Percentiles rank a stretch among this genome's conserved stretches.
phyloP scores from a whole-genome alignment of 1,140 invertebrate species.

The Helicoverpa zea region DNA sequence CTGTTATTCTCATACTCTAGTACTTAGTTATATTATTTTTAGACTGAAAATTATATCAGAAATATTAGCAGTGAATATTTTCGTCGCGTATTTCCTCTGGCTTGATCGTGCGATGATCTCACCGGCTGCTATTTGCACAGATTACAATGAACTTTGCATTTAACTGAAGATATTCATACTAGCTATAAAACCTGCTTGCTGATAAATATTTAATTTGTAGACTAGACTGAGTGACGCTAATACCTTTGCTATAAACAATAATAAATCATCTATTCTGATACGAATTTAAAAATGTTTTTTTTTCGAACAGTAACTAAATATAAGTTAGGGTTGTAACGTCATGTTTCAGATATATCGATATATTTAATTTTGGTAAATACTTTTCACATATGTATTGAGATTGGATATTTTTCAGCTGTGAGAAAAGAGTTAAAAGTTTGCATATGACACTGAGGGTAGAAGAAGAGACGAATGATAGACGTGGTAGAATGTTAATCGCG shows the following conservation, averaged over 20 bases:
- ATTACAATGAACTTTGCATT: conserved; percentile 48
- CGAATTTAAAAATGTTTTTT: too few relatives aligned
- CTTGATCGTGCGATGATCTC: conserved; percentile 33
- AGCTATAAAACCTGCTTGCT: background rate
- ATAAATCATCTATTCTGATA: background rate
- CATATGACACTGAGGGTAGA: too few relatives aligned
- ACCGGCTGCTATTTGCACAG: conserved; percentile 31
- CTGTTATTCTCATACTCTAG: background rate
- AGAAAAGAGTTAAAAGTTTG: too few relatives aligned
- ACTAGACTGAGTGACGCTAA: conserved; percentile 5
- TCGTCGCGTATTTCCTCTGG: conserved; percentile 15
- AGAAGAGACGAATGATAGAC: too few relatives aligned
- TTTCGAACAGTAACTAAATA: too few relatives aligned
- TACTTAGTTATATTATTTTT: background rate
- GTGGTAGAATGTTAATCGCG: too few relatives aligned
- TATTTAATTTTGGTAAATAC: too few relatives aligned
- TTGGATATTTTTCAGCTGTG: too few relatives aligned
- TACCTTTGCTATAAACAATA: background rate
- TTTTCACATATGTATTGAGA: too few relatives aligned
- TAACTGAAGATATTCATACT: background rate
- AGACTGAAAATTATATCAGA: background rate
- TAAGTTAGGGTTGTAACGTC: too few relatives aligned
- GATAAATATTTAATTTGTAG: background rate
- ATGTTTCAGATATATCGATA: too few relatives aligned
- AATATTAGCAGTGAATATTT: conserved; percentile 3